phyloP scores from a whole-genome alignment of 2,888 invertebrate species.

The Chrysolina oricalcia region DNA sequence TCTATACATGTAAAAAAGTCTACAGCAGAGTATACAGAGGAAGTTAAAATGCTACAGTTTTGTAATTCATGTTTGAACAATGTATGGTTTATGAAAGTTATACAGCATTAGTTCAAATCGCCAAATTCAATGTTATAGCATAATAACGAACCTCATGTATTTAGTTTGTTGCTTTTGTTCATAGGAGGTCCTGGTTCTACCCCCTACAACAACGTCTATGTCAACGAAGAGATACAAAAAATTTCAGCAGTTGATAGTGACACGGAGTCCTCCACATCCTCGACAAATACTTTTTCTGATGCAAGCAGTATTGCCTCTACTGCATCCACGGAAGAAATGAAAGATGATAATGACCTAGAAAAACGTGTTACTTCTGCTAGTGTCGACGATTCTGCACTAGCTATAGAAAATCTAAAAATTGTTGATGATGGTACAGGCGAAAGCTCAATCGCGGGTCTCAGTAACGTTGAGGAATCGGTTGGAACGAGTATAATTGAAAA shows the following conservation, averaged over 20 bases:
- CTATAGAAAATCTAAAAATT: constrained; percentile 16
- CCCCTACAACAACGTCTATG: constrained; percentile 70
- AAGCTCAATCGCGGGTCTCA: background rate
- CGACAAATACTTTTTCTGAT: constrained; percentile 66
- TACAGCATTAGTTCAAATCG: too few species aligned
- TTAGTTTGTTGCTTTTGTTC: background rate
- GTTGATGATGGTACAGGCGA: constrained; percentile 10
- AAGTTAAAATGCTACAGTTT: too few species aligned
- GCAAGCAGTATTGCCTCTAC: constrained; percentile 60
- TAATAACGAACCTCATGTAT: too few species aligned
- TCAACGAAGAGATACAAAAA: constrained; percentile 62
- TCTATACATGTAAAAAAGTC: too few species aligned
- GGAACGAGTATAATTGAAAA: background rate
- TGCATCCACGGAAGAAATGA: constrained; percentile 55
- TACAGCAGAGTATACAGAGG: too few species aligned
- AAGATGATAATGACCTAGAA: constrained; percentile 35
- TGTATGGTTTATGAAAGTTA: too few species aligned
- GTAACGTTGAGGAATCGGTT: background rate
- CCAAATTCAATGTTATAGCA: too few species aligned
- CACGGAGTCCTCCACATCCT: constrained; percentile 63
- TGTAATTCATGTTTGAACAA: too few species aligned
- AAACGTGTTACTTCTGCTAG: background rate
- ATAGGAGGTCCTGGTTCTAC: constrained; percentile 70
- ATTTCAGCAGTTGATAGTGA: constrained; percentile 52
- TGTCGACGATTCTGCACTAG: background rate